A percentile compares a stretch with the other conserved stretches of the same genome.
Evolutionary conservation across 1,140 invertebrate genomes (phyloP).

Genomic region (Akabosia matsudoensis): DNA sequence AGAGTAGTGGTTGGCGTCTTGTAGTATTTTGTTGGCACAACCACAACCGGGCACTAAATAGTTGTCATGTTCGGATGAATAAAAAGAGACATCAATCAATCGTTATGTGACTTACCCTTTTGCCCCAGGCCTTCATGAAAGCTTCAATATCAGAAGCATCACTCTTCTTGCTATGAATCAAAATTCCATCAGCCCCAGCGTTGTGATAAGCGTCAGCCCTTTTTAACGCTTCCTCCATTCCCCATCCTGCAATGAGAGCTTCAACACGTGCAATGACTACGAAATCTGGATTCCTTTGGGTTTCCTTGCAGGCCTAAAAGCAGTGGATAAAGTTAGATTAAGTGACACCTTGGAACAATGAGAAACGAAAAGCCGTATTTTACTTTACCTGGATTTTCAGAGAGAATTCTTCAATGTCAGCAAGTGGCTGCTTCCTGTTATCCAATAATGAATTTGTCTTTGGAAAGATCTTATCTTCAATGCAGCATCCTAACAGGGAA

Average conservation of each 20-base stretch:
- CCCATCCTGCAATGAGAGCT: slow-evolving; percentile 56
- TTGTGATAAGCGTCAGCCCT: slow-evolving; percentile 54
- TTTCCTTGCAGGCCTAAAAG: slow-evolving; percentile 54
- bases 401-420: slow-evolving; percentile 55
- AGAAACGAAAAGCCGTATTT: no score
- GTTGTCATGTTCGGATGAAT: no score
- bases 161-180: slow-evolving; percentile 56
- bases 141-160: slow-evolving; percentile 54
- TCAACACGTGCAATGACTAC: slow-evolving; percentile 55
- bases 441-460: slow-evolving; percentile 56
- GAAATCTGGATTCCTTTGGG: slow-evolving; percentile 54
- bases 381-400: slow-evolving; percentile 54
- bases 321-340: not conserved
- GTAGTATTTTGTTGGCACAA: slow-evolving; percentile 57
- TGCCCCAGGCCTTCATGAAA: slow-evolving; percentile 56
- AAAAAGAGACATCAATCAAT: not conserved
- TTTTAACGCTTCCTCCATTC: slow-evolving; percentile 52
- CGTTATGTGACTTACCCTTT: slow-evolving; percentile 42
- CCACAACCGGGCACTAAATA: slow-evolving; percentile 53
- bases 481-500: slow-evolving; percentile 51
- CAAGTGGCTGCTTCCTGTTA: slow-evolving; percentile 53
- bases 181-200: slow-evolving; percentile 55
- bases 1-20: slow-evolving; percentile 53
- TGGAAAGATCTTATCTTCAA: slow-evolving; percentile 57
- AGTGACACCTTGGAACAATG: no score